phyloP scores from a whole-genome alignment of 2,888 invertebrate species.

The Andrena haemorrhoa region DNA sequence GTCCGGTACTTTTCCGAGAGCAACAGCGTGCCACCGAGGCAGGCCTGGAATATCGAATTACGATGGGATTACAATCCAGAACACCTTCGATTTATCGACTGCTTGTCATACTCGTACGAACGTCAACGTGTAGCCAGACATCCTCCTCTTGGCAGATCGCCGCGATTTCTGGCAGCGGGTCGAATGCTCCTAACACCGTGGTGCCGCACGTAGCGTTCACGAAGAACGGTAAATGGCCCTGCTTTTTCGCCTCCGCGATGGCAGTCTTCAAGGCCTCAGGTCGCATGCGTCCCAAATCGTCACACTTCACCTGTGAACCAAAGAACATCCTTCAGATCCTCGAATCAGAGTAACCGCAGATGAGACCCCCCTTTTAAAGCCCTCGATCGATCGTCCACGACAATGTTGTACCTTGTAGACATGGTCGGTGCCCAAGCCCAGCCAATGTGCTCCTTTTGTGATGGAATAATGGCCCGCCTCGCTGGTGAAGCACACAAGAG shows the following conservation, averaged over 20 bases:
- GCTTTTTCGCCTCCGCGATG: slow-evolving; percentile 85
- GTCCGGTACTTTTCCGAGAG: slow-evolving; percentile 88
- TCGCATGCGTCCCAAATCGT: slow-evolving; percentile 89
- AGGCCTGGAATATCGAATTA: slow-evolving; percentile 87
- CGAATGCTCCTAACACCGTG: slow-evolving; percentile 94
- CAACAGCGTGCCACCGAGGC: slow-evolving; percentile 92
- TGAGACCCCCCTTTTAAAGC: not conserved
- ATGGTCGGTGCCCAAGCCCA: slow-evolving; percentile 93
- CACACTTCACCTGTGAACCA: slow-evolving; percentile 87
- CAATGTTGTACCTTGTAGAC: slow-evolving; percentile 81
- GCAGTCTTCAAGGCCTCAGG: slow-evolving; percentile 87
- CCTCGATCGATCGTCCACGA: not conserved
- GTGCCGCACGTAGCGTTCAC: slow-evolving; percentile 93
- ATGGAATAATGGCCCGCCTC: slow-evolving; percentile 94
- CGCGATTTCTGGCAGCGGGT: slow-evolving; percentile 89
- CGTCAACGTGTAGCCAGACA: slow-evolving; percentile 94
- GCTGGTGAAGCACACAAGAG: slow-evolving; percentile 91
- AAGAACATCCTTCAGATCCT: not conserved
- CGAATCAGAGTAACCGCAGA: too few species aligned
- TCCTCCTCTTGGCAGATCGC: slow-evolving; percentile 89
- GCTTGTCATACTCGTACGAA: slow-evolving; percentile 83
- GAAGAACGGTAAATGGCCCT: slow-evolving; percentile 88
- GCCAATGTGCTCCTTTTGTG: slow-evolving; percentile 92
- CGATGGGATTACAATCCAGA: not conserved
- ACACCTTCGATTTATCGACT: too few species aligned